Evolutionary conservation across 2,797 vertebrate genomes (phyloP).

Genomic region (Notolepis coatsorum): DNA sequence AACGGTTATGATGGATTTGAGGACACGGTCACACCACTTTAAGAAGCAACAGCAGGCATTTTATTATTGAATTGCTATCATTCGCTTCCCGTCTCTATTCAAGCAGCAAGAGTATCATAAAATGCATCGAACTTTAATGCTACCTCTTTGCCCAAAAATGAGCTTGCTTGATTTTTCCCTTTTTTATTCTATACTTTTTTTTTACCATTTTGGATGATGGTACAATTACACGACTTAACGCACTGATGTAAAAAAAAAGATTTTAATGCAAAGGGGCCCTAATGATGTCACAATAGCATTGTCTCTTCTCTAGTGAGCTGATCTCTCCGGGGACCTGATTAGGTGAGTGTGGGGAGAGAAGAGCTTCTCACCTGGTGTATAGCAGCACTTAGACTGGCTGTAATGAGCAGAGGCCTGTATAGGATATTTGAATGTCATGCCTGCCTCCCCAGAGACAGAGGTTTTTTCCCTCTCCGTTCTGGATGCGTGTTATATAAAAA

Average conservation of each 20-base stretch:
- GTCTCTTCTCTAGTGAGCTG: conserved; percentile 34
- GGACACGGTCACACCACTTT: conserved; percentile 73
- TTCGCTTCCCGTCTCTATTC: conserved; percentile 50
- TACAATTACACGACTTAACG: no score
- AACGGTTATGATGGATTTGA: conserved; percentile 62
- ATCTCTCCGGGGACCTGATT: conserved; percentile 67
- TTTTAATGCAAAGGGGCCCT: conserved; percentile 29
- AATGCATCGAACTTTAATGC: conserved; percentile 37
- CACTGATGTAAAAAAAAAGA: no score
- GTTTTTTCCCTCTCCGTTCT: conserved; percentile 50
- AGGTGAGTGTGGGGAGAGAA: conserved; percentile 55
- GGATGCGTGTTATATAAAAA: conserved; percentile 62
- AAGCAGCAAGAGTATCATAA: conserved; percentile 48
- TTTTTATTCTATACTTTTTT: no score
- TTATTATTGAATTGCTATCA: conserved; percentile 76
- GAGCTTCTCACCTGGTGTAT: conserved; percentile 55
- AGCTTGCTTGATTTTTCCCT: no score
- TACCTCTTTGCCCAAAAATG: conserved; percentile 10
- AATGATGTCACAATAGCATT: conserved; percentile 45
- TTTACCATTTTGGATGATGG: no score
- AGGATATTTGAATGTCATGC: conserved; percentile 75
- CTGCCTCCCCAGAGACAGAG: conserved; percentile 57
- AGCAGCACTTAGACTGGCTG: conserved; percentile 42
- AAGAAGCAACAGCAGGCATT: conserved; percentile 74
- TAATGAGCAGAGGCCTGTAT: conserved; percentile 68